phyloP scores from a whole-genome alignment of 2,797 vertebrate species.

The Sitta carolinensis region DNA sequence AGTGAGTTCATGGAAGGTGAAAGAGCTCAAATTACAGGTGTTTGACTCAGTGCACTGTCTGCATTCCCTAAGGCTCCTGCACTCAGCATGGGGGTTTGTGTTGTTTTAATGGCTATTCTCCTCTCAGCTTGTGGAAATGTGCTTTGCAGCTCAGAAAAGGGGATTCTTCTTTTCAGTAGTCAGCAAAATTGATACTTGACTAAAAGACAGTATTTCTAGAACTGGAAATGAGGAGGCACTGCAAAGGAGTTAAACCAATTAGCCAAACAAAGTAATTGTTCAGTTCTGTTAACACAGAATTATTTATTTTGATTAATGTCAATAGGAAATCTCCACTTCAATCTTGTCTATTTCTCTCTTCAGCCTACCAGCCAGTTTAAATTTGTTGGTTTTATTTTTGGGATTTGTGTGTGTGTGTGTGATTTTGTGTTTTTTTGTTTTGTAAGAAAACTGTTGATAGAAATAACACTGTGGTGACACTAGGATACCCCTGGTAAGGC shows the following conservation, averaged over 20 bases:
- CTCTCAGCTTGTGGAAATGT: background rate
- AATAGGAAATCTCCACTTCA: background rate
- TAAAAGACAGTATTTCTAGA: background rate
- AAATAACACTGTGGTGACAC: background rate
- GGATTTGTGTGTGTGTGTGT: too few relatives aligned
- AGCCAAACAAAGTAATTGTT: background rate
- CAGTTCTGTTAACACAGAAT: background rate
- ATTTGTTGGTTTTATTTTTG: background rate
- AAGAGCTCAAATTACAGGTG: background rate
- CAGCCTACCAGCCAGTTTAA: background rate
- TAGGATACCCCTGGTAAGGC: background rate
- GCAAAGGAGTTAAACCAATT: background rate
- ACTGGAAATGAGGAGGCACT: background rate
- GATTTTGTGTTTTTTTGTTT: background rate
- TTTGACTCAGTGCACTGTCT: background rate
- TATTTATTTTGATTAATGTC: background rate
- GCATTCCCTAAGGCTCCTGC: background rate
- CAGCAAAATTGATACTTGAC: background rate
- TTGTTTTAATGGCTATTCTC: conserved; percentile 18
- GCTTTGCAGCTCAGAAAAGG: background rate
- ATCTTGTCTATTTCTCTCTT: background rate
- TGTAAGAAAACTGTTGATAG: background rate
- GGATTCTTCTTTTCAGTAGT: background rate
- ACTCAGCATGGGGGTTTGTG: background rate
- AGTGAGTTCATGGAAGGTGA: background rate